Percentiles rank a stretch among this genome's conserved stretches.
phyloP scores from a whole-genome alignment of 2,113 vertebrate genomes.

The Ovis aries region ARS-UI_Ramb_v3.0 NC_056054.1:266451001-266451500 shows the following conservation, averaged over 20 bases:
- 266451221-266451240: neutral
- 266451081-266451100: neutral
- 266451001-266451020: neutral
- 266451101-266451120: neutral
- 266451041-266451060: neutral
- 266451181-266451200: neutral
- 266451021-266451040: too few species aligned
- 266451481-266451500: neutral
- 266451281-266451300: neutral
- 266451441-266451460: neutral
- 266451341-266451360: neutral
- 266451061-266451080: neutral
- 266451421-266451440: neutral
- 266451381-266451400: neutral
- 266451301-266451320: neutral
- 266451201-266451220: neutral
- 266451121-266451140: neutral
- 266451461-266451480: neutral
- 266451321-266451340: neutral
- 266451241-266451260: neutral
- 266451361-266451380: neutral
- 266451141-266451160: too few species aligned
- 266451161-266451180: neutral
- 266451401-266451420: neutral
- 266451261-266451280: neutral